A percentile compares a stretch with the other conserved stretches of the same genome.
These are phyloP conservation scores for Mesocricetus auratus DNA, from an alignment of 2,113 vertebrate species.

Conservation along the genomic window DNA sequence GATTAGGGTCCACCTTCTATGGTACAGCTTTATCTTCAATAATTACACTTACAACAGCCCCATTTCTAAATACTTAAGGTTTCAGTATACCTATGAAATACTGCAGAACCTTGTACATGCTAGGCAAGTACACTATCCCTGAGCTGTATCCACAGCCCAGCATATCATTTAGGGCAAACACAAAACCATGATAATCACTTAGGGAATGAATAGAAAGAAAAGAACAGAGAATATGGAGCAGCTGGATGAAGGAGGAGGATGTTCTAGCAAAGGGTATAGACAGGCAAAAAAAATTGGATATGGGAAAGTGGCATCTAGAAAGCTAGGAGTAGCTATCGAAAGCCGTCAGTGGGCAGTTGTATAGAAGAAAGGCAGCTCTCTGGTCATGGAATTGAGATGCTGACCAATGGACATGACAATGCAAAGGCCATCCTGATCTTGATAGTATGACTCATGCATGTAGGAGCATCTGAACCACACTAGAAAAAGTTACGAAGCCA, in stretches of 20 bases:
- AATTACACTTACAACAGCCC: neutral
- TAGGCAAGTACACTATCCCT: neutral
- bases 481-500: neutral
- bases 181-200: neutral
- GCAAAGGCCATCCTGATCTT: neutral
- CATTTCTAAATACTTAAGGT: neutral
- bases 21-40: neutral
- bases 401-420: accelerated
- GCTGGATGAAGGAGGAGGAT: neutral
- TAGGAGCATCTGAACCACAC: accelerated
- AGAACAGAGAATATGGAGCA: neutral
- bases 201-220: neutral
- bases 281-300: no score
- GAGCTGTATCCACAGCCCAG: neutral
- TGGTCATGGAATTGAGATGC: neutral
- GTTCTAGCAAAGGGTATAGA: neutral
- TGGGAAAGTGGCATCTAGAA: accelerated
- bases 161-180: neutral
- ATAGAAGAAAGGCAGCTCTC: no score
- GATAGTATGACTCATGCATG: accelerated
- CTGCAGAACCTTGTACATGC: neutral
- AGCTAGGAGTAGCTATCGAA: neutral
- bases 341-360: accelerated
- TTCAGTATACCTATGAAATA: neutral
- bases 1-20: neutral